Evolutionary conservation across 1,140 invertebrate genomes (phyloP).

Genomic region (Coenobita brevimanus): DNA sequence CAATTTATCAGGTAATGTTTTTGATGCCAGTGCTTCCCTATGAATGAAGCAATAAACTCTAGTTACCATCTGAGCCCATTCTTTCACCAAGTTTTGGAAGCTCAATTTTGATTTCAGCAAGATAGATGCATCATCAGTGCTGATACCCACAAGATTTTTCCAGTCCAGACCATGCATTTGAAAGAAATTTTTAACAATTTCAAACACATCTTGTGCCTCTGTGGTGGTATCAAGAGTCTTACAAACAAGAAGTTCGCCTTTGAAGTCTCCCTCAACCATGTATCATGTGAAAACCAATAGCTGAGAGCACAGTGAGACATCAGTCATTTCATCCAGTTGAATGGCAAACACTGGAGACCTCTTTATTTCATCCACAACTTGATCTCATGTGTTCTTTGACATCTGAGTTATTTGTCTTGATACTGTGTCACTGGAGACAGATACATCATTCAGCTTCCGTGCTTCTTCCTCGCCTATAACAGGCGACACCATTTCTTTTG

Average conservation of each 20-base stretch:
- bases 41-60: too few relatives aligned
- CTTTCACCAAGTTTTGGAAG: conserved; percentile 26
- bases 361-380: too few relatives aligned
- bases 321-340: too few relatives aligned
- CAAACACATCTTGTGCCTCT: not conserved
- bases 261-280: conserved; percentile 10
- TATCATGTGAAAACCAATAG: not conserved
- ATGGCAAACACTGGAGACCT: too few relatives aligned
- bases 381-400: too few relatives aligned
- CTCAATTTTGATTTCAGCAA: not conserved
- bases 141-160: conserved; percentile 16
- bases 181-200: conserved; percentile 36
- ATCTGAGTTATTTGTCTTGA: conserved; percentile 20
- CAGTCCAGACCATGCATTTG: conserved; percentile 18
- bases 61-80: conserved; percentile 15
- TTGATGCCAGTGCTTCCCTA: conserved; percentile 5
- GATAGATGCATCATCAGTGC: not conserved
- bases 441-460: too few relatives aligned
- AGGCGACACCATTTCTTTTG: conserved; percentile 23
- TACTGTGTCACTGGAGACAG: conserved; percentile 29
- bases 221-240: too few relatives aligned
- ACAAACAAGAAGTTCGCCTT: too few relatives aligned
- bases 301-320: too few relatives aligned
- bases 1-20: not conserved
- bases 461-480: conserved; percentile 16